Base-by-base conservation (phyloP, 2,113 vertebrate genomes). In the Pungitius pungitius region DNA sequence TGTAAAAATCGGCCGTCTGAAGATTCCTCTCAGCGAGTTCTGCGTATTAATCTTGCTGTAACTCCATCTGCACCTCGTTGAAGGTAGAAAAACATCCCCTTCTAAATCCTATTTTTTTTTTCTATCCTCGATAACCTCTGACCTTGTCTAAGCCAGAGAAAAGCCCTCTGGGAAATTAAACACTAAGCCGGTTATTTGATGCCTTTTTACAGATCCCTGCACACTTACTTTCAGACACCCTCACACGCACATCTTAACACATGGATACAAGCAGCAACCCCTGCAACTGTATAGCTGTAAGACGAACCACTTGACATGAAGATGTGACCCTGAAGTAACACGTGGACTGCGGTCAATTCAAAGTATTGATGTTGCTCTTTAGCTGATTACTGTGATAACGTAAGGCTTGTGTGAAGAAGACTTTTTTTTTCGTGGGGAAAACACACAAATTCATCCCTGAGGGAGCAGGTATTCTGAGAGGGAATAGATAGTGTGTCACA, bases 121-220 rank as follows among this genome's bases (percentile, higher is more conserved):
- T 80, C 63, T 61, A 55, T 85, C 71, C 80, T 40, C 0, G 77
- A 88, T 89, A 87, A 90, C 88, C 89, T 87, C 63, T 87, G 78
- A 89, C 89, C 77, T 85, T 80, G 75, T 62, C 67, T 81, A 74
- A 88, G 78, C 73, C 71, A 40, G 78, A 85, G 72, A 84, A 77
- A 86, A 81, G 83, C 56, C 79, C 64, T 77, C 54, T 84, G 85
- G 87, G 79, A 87, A 85, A 81, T 85, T 84, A 83, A 88, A 91
- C 30, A 77, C 14, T 26, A 85, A 87, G 84, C 78, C 57, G 69
- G 87, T 81, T 84, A 83, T 83, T 84, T 84, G 87, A 89, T 54
- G 22, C 64, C 58, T 83, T 87, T 64, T 80, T 84, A 65, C 83
- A 82, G 73, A 82, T 80, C 76, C 59, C 56, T 79, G 78, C 73